Evolutionary conservation across 1,140 invertebrate genomes (phyloP).

Genomic region (Coptotermes formosanus): DNA sequence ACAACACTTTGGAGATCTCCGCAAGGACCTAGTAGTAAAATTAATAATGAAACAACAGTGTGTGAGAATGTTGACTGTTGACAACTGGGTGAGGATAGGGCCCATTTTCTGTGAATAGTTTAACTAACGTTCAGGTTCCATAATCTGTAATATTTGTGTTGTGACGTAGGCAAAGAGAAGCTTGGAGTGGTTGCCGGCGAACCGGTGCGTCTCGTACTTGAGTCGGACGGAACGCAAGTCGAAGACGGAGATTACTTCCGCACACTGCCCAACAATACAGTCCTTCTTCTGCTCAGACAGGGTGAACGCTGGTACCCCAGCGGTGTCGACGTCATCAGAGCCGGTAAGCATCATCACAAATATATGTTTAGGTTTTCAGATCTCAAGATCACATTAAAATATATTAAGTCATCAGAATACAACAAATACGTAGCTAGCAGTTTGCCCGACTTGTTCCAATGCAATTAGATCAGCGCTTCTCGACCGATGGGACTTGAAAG

Average conservation of each 20-base stretch:
- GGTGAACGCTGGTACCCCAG: conserved; percentile 90
- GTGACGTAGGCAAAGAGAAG: conserved; percentile 77
- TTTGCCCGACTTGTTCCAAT: too few species aligned
- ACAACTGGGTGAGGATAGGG: too few species aligned
- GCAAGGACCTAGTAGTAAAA: too few species aligned
- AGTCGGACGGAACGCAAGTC: conserved; percentile 92
- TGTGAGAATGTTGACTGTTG: too few species aligned
- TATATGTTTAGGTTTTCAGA: not conserved
- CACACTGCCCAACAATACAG: conserved; percentile 85
- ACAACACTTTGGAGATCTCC: too few species aligned
- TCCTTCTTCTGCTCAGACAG: conserved; percentile 80
- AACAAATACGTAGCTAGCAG: too few species aligned
- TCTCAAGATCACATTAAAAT: not conserved
- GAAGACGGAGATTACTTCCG: conserved; percentile 93
- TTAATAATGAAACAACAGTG: too few species aligned
- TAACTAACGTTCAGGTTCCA: too few species aligned
- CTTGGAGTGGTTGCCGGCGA: conserved; percentile 79
- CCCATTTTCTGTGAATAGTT: too few species aligned
- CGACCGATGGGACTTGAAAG: too few species aligned
- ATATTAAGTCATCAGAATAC: too few species aligned
- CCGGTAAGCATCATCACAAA: conserved; percentile 60
- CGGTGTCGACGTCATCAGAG: conserved; percentile 87
- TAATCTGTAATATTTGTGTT: conserved; percentile 33
- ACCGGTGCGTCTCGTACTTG: conserved; percentile 82
- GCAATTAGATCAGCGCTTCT: too few species aligned